Percentiles rank a stretch among this genome's conserved stretches.
Evolutionary conservation across 2,113 vertebrate species (phyloP).

Genomic region (Nycticebus coucang): DNA sequence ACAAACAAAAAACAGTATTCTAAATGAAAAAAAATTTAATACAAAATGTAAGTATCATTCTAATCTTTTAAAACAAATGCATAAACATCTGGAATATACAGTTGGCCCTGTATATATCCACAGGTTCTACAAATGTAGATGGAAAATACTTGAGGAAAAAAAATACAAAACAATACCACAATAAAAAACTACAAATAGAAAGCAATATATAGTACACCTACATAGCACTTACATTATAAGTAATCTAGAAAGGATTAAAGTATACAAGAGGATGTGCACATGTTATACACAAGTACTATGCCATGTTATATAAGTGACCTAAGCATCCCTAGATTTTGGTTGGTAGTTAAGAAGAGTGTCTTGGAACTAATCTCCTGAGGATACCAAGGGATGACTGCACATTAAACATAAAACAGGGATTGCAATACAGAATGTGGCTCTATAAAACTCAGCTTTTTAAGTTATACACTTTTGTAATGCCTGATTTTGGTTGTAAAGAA

Average conservation of each 20-base stretch:
- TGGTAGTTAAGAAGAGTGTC: no score
- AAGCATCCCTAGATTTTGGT: not conserved
- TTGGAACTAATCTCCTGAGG: not conserved
- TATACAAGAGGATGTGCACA: not conserved
- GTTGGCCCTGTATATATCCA: not conserved
- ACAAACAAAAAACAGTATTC: not conserved
- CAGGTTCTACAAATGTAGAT: not conserved
- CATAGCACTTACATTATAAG: no score
- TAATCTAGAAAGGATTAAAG: no score
- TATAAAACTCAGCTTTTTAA: conserved; percentile 21
- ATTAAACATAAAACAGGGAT: not conserved
- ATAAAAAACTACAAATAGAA: not conserved
- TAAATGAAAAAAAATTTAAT: conserved; percentile 10
- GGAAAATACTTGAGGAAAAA: not conserved
- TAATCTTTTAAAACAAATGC: conserved; percentile 34
- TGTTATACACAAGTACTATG: not conserved
- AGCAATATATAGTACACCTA: not conserved
- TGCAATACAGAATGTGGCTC: not conserved
- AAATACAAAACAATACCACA: not conserved
- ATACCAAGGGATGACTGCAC: not conserved
- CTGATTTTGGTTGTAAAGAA: not conserved
- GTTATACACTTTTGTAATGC: not conserved
- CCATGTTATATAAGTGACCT: not conserved
- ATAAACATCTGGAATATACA: not conserved
- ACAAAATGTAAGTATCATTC: not conserved